Conservation (phyloP, 2,113 vertebrate species). For the Synodontis membranacea region DNA sequence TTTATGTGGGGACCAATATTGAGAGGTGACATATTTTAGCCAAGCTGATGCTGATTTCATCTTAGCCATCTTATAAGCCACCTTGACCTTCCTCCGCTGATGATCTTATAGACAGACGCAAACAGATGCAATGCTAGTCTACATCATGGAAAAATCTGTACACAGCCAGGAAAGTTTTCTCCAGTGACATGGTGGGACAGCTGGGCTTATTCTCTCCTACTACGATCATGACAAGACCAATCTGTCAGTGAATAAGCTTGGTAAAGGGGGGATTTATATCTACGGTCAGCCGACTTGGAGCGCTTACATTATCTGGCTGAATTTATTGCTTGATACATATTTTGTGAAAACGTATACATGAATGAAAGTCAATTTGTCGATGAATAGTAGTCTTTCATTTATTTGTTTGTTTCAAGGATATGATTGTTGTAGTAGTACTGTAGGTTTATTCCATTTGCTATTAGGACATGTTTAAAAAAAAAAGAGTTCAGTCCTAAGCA, state of each 20-base stretch:
- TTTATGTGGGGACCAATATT: not conserved
- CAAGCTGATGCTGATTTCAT: constrained; percentile 9
- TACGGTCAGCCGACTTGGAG: not conserved
- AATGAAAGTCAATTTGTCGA: not conserved
- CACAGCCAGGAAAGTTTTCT: constrained; percentile 37
- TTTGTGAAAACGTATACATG: not conserved
- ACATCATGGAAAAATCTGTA: constrained; percentile 47
- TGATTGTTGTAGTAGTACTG: not conserved
- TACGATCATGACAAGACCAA: constrained; percentile 27
- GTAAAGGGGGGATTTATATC: not conserved
- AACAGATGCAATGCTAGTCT: constrained; percentile 20
- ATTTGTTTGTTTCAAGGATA: not conserved
- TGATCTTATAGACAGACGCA: not conserved
- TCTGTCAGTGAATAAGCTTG: constrained; percentile 40
- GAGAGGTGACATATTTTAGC: constrained; percentile 8
- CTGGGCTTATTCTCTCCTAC: constrained; percentile 38
- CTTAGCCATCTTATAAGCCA: constrained; percentile 29
- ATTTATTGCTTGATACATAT: not conserved
- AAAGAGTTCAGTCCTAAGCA: not conserved
- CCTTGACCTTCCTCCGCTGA: constrained; percentile 11
- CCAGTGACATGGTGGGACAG: constrained; percentile 31
- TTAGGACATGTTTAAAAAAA: not conserved
- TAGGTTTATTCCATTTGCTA: not conserved
- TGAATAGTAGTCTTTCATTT: not conserved
- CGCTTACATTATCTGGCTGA: not conserved